Evolutionary conservation across 2,797 vertebrate genomes (phyloP).

Genomic region (Peromyscus attwateri): DNA sequence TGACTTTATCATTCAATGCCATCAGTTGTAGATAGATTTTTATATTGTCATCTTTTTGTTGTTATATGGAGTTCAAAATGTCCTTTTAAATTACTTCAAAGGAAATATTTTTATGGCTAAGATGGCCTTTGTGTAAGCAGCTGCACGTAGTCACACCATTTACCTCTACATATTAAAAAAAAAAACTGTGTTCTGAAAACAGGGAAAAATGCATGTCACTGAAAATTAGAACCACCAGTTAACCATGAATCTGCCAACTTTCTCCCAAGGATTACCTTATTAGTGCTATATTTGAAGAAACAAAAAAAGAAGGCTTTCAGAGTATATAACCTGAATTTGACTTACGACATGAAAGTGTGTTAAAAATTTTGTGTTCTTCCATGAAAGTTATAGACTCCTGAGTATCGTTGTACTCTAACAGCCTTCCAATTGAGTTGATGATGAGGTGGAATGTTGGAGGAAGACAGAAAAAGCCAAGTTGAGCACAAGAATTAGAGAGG

Average conservation of each 20-base stretch:
- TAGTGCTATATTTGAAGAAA: not conserved
- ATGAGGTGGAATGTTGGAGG: not conserved
- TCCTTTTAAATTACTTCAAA: not conserved
- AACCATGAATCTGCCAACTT: not conserved
- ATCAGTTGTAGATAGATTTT: not conserved
- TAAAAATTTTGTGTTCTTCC: not conserved
- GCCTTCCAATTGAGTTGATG: not conserved
- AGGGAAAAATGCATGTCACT: not conserved
- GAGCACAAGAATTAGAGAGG: not conserved
- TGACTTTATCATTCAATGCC: not conserved
- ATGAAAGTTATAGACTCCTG: not conserved
- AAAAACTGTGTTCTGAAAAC: not conserved
- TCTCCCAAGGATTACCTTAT: not conserved
- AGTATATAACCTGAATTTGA: not conserved
- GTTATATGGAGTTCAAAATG: not conserved
- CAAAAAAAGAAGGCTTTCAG: not conserved
- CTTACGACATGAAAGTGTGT: not conserved
- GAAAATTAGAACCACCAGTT: conserved; percentile 1
- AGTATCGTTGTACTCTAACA: not conserved
- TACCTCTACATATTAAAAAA: not conserved
- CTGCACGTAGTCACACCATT: not conserved
- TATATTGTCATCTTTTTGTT: not conserved
- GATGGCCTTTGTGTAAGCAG: not conserved
- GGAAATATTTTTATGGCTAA: not conserved
- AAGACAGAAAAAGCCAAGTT: not conserved